These are phyloP conservation scores for Leptopterna dolabrata DNA, from an alignment of 2,888 invertebrate species.

Conservation along the genomic window DNA sequence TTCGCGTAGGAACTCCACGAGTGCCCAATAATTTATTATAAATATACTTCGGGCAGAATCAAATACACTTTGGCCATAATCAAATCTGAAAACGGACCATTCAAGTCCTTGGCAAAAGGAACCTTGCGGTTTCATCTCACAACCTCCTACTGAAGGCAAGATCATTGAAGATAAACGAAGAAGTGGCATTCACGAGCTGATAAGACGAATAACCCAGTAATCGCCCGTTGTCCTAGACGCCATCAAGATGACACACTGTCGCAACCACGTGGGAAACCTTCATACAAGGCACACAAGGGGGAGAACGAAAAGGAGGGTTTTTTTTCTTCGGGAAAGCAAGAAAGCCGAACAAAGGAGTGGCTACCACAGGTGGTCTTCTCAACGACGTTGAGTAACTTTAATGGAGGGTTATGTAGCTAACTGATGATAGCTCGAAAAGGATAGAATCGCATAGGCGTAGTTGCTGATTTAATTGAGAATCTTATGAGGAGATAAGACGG, in stretches of 20 bases:
- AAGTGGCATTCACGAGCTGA: not conserved
- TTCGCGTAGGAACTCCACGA: too few species aligned
- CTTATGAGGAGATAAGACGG: not conserved
- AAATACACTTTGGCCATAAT: too few species aligned
- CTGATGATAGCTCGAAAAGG: not conserved
- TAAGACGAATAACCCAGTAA: not conserved
- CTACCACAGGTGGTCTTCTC: not conserved
- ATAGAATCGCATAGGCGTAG: not conserved
- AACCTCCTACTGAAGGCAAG: not conserved
- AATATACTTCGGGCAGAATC: too few species aligned
- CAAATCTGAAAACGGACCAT: too few species aligned
- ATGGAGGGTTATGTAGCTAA: not conserved
- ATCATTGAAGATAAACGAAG: not conserved
- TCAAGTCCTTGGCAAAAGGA: too few species aligned
- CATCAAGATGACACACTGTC: slow-evolving; percentile 16
- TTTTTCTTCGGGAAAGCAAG: not conserved
- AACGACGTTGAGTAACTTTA: not conserved
- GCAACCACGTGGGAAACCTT: not conserved
- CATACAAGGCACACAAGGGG: not conserved
- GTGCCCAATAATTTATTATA: too few species aligned
- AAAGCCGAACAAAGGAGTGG: not conserved
- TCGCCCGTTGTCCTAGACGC: not conserved
- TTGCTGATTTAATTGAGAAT: not conserved
- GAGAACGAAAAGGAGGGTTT: not conserved
- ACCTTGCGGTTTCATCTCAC: too few species aligned